phyloP scores from a whole-genome alignment of 2,113 vertebrate genomes.

The Phoenicopterus ruber region DNA sequence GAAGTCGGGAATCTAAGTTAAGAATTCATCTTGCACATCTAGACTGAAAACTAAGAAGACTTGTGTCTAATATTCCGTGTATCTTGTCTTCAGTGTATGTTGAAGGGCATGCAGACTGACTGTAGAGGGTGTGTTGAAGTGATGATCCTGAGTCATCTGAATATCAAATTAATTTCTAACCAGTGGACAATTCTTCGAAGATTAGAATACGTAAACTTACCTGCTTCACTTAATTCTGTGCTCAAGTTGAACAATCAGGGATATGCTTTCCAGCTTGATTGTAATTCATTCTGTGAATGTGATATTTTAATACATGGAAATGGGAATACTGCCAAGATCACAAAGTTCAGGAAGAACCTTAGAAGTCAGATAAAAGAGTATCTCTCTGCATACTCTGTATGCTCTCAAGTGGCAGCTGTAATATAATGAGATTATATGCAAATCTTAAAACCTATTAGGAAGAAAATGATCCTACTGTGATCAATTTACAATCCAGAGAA shows the following conservation, averaged over 20 bases:
- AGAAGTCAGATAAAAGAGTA: slow-evolving; percentile 38
- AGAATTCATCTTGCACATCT: not conserved
- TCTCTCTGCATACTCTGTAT: not conserved
- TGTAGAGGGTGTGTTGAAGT: not conserved
- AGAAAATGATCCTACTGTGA: slow-evolving; percentile 36
- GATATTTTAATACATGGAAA: slow-evolving; percentile 20
- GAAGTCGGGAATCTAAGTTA: not conserved
- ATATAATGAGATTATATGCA: not conserved
- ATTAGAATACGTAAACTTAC: slow-evolving; percentile 20
- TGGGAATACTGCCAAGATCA: slow-evolving; percentile 34
- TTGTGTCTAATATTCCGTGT: not conserved
- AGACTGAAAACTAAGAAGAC: not conserved
- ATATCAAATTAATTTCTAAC: slow-evolving; percentile 18
- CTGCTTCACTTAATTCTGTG: slow-evolving; percentile 21
- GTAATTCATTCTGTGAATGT: slow-evolving; percentile 32
- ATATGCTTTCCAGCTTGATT: slow-evolving; percentile 12
- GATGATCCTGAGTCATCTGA: not conserved
- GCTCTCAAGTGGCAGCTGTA: not conserved
- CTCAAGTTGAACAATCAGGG: not conserved
- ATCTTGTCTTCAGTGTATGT: not conserved
- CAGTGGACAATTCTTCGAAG: not conserved
- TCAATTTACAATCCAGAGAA: not conserved
- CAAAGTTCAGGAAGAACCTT: slow-evolving; percentile 34
- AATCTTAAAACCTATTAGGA: slow-evolving; percentile 21
- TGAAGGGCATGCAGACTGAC: not conserved